These are phyloP conservation scores for Rhyzopertha dominica DNA, from an alignment of 1,140 invertebrate species.

Conservation along the genomic window DNA sequence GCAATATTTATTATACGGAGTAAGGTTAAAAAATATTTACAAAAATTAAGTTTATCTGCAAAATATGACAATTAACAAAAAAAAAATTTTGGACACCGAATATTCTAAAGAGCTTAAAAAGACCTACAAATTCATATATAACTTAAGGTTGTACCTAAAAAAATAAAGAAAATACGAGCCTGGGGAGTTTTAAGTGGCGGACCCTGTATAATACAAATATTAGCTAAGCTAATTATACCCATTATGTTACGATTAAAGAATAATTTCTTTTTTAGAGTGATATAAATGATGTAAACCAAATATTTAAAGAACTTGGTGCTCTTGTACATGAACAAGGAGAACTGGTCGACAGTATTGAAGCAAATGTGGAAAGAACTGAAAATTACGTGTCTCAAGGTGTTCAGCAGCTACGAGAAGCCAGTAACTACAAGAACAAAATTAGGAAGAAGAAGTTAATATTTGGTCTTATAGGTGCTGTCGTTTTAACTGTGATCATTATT, in stretches of 20 bases:
- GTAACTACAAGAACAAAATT: conserved; percentile 80
- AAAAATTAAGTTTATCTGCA: too few species aligned
- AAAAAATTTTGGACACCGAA: too few species aligned
- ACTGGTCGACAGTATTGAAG: conserved; percentile 94
- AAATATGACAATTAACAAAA: too few species aligned
- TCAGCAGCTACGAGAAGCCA: conserved; percentile 74
- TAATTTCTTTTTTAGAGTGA: conserved; percentile 65
- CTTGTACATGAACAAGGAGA: conserved; percentile 98
- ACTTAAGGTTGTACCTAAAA: too few species aligned
- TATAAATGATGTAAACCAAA: conserved; percentile 94
- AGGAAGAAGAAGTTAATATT: conserved; percentile 82
- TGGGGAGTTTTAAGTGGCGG: too few species aligned
- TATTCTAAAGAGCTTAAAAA: too few species aligned
- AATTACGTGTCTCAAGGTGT: conserved; percentile 79
- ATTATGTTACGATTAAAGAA: conserved; percentile 4
- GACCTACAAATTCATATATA: too few species aligned
- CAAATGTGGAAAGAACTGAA: conserved; percentile 86
- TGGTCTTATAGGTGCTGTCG: conserved; percentile 57
- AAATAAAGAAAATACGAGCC: too few species aligned
- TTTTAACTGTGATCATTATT: conserved; percentile 66
- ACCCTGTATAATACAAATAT: too few species aligned
- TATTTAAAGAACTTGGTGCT: conserved; percentile 95
- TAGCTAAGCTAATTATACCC: not conserved
- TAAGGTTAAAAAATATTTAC: too few species aligned
- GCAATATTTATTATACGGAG: too few species aligned